phyloP scores from a whole-genome alignment of 2,888 invertebrate species.

The Zonitis immaculata region DNA sequence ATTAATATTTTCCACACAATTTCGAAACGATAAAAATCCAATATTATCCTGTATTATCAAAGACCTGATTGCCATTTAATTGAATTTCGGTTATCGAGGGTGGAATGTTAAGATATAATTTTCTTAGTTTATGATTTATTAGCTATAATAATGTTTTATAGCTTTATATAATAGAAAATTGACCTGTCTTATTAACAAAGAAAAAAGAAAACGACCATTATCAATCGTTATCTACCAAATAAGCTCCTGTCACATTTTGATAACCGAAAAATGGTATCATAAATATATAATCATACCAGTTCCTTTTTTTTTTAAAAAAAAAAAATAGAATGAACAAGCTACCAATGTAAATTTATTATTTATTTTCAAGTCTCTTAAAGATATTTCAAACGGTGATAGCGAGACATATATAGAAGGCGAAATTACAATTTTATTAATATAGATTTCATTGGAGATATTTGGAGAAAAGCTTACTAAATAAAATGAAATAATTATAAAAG shows the following conservation, averaged over 20 bases:
- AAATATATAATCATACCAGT: conserved; percentile 20
- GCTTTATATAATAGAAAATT: neutral
- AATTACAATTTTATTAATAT: neutral
- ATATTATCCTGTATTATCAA: neutral
- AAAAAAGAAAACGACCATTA: no score
- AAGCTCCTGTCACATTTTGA: conserved; percentile 15
- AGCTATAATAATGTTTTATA: neutral
- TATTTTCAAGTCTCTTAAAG: no score
- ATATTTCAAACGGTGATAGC: neutral
- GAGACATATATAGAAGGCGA: neutral
- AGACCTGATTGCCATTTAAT: neutral
- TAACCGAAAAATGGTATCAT: conserved; percentile 7
- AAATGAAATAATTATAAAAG: conserved; percentile 1
- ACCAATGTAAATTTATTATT: conserved; percentile 17
- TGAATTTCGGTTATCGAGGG: neutral
- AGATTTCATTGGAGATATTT: neutral
- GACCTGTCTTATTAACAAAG: no score
- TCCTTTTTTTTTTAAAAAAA: conserved; percentile 4
- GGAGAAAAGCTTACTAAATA: neutral
- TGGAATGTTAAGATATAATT: neutral
- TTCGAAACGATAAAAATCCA: conserved; percentile 1
- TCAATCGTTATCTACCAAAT: conserved; percentile 1
- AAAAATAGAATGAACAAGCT: conserved; percentile 10
- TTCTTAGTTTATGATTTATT: neutral
- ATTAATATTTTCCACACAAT: conserved; percentile 2